A percentile compares a stretch with the other conserved stretches of the same genome.
Evolutionary conservation across 2,888 invertebrate genomes (phyloP).

Genomic region (Biston betularia): DNA sequence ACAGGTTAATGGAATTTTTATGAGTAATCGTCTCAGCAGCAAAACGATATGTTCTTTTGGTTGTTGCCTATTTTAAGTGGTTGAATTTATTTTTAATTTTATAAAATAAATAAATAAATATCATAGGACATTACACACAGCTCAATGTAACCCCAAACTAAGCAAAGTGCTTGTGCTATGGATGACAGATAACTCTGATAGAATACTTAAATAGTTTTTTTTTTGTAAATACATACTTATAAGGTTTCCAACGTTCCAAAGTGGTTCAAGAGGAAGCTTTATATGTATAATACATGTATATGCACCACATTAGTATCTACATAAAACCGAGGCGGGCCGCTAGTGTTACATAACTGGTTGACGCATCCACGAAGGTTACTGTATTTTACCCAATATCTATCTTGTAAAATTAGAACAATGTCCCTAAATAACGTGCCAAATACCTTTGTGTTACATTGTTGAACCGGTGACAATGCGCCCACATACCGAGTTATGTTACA

Average conservation of each 20-base stretch:
- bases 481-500: conserved; percentile 17
- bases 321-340: too few relatives aligned
- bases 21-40: conserved; percentile 20
- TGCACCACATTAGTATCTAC: too few relatives aligned
- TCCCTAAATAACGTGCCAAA: conserved; percentile 31
- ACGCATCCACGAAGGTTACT: background rate
- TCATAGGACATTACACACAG: too few relatives aligned
- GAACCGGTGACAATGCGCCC: conserved; percentile 27
- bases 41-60: conserved; percentile 22
- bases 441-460: conserved; percentile 25
- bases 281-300: too few relatives aligned
- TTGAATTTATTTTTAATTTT: background rate
- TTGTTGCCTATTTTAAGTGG: background rate
- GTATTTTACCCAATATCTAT: conserved; percentile 10
- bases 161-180: too few relatives aligned
- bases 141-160: too few relatives aligned
- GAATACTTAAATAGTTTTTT: too few relatives aligned
- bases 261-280: too few relatives aligned
- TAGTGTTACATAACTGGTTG: background rate
- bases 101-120: too few relatives aligned
- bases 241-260: too few relatives aligned
- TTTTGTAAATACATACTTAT: too few relatives aligned
- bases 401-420: conserved; percentile 31
- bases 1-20: conserved; percentile 40
- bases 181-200: too few relatives aligned